Percentiles rank a stretch among this genome's conserved stretches.
Conservation (phyloP, 2,888 invertebrate species). For the Odontocolon sp. region DNA sequence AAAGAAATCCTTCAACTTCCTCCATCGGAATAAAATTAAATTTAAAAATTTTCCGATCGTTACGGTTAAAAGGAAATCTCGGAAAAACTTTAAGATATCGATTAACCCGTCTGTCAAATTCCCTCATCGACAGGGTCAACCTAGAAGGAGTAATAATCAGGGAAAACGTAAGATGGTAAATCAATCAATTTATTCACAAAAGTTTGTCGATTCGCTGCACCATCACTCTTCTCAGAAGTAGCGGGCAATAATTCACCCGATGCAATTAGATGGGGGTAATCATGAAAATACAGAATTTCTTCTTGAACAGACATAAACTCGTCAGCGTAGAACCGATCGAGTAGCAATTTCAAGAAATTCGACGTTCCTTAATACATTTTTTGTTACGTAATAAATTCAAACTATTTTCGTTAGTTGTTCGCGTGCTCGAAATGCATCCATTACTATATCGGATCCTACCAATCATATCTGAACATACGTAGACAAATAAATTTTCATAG, state of each 20-base stretch:
- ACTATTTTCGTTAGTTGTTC: too few relatives aligned
- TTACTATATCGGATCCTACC: too few relatives aligned
- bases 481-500: too few relatives aligned
- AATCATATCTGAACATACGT: too few relatives aligned
- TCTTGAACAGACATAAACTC: too few relatives aligned
- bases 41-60: not conserved
- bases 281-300: constrained; percentile 2
- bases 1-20: not conserved
- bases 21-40: not conserved
- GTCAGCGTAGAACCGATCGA: too few relatives aligned
- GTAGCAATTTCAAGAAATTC: too few relatives aligned
- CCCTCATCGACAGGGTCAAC: not conserved
- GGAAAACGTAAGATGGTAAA: constrained; percentile 26
- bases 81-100: constrained; percentile 4
- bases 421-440: too few relatives aligned
- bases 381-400: too few relatives aligned
- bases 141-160: not conserved
- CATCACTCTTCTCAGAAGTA: not conserved
- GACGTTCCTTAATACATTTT: too few relatives aligned
- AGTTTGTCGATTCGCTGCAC: constrained; percentile 38
- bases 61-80: not conserved
- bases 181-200: constrained; percentile 36
- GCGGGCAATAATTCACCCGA: constrained; percentile 16
- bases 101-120: constrained; percentile 19
- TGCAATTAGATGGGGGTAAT: constrained; percentile 15